Base-by-base conservation (phyloP, 2,113 vertebrate species). In the Solea senegalensis region DNA sequence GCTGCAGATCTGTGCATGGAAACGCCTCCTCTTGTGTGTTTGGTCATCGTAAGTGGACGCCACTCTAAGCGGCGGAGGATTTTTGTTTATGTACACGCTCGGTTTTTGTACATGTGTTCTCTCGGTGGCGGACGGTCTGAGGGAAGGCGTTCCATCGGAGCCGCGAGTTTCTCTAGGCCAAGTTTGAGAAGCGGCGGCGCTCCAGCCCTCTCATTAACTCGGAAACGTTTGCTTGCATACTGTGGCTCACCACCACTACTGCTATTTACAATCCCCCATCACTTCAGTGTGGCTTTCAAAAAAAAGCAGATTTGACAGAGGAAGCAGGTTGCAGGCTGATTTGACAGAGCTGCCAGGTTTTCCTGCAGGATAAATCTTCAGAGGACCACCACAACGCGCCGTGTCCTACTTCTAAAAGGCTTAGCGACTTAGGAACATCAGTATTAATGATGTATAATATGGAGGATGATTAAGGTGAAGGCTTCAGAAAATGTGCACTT, bases 161-260 rank as follows among this genome's bases (percentile, higher is more conserved):
- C 69, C 65, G 78, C 60, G 6, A 71, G 72, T 74, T 81, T 71
- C 61, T 83, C 68, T 85, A 81, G 21, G 70, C 88, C 84, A 57
- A 86, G 79, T 84, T 89, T 83, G 72, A 85, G 69, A 67, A 81
- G 87, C 70, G 68, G 65, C 59, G 21, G 64, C 0, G 1, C 55
- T 66, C 45, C 40, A 57, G 74, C 78, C 67, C 81, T 90, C 82
- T 93, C 82, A 90, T 93, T 89, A 92, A 70, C 88, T 88, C 74
- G 40, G 62, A 76, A 69, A 65, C 63, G 9, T 69, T 81, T 73
- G 73, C 88, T 79, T 51, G 57, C 82, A 81, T 79, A 73, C 74
- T 81, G 89, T 69, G 88, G 88, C 81, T 78, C 82, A 80, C 84
- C 5, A 34, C 45, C 90, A 64, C 76, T 54, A 27, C 81, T 48